phyloP scores from a whole-genome alignment of 1,140 invertebrate species.

The Caenorhabditis briggsae region DNA sequence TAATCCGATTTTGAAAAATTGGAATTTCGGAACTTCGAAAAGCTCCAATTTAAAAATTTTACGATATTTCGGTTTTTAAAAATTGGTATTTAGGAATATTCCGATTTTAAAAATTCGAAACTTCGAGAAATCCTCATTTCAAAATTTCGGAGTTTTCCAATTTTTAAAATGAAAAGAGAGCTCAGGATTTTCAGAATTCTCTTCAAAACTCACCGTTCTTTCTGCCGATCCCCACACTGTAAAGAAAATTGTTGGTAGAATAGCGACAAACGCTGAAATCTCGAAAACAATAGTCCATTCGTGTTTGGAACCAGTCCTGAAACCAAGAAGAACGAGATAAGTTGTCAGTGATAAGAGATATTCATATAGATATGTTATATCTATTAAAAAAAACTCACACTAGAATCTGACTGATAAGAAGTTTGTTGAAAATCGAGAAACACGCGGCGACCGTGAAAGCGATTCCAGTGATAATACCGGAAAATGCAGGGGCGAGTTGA shows the following conservation, averaged over 20 bases:
- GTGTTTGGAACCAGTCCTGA: conserved; percentile 62
- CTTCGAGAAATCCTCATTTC: too few relatives aligned
- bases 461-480: conserved; percentile 75
- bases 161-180: too few relatives aligned
- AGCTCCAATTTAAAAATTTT: too few relatives aligned
- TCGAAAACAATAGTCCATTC: conserved; percentile 74
- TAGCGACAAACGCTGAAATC: conserved; percentile 70
- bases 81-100: too few relatives aligned
- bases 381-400: conserved; percentile 35
- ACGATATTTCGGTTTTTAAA: too few relatives aligned
- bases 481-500: conserved; percentile 76
- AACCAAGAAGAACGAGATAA: neutral
- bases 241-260: conserved; percentile 72
- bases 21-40: too few relatives aligned
- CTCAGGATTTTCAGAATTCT: too few relatives aligned
- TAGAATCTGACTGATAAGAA: conserved; percentile 69
- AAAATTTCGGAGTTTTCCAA: too few relatives aligned
- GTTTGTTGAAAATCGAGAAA: conserved; percentile 72
- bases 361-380: neutral
- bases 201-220: conserved; percentile 10
- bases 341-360: neutral
- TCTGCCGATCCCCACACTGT: conserved; percentile 70
- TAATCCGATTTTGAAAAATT: too few relatives aligned
- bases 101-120: too few relatives aligned
- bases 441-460: conserved; percentile 75